Evolutionary conservation across 2,888 invertebrate species (phyloP), one percentile per base, ranked within the genome.

Genomic region (Gerris lacustris): DNA sequence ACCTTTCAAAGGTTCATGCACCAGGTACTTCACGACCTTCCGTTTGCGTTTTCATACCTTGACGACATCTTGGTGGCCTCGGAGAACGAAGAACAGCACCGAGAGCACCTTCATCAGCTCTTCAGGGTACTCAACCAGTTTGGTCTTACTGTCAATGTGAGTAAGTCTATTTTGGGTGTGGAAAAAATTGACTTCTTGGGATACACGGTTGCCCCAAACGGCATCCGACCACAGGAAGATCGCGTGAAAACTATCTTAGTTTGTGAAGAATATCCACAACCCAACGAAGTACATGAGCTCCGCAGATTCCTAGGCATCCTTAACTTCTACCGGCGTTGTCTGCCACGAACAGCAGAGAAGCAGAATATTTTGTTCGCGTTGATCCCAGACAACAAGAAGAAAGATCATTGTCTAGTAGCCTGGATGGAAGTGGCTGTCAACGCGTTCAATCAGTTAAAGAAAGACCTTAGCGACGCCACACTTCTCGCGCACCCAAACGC

Each of bases 271-370:
- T 71, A 68, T 47, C 66, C 71, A 17, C 66, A 69, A 44, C 80
- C 79, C 0, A 70, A 62, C 11, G 78, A 76, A 0, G 76, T 77
- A 0, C 76, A 76, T 44, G 72, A 77, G 11, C 72, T 81, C 0
- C 72, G 77, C 2, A 71, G 75, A 6, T 79, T 79, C 72, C 66
- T 80, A 0, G 79, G 79, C 0, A 78, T 79, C 77, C n/a, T 79
- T 0, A 80, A 79, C 71, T 79, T 79, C 73, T 80, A 79, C 66
- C 70, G 80, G 4, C 70, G 77, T 6, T 80, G 77, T n/a, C 73
- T 81, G 0, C 78, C 79, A 2, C 44, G 77, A 5, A 78, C 80
- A 6, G 79, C 80, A 4, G 43, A 74, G 45, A 71, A 73, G 5
- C 79, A 70, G 45, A 66, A 63, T 15, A 68, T 66, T 6, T 66